Base-by-base conservation (phyloP, 2,113 vertebrate genomes). In the Gorilla gorilla region DNA sequence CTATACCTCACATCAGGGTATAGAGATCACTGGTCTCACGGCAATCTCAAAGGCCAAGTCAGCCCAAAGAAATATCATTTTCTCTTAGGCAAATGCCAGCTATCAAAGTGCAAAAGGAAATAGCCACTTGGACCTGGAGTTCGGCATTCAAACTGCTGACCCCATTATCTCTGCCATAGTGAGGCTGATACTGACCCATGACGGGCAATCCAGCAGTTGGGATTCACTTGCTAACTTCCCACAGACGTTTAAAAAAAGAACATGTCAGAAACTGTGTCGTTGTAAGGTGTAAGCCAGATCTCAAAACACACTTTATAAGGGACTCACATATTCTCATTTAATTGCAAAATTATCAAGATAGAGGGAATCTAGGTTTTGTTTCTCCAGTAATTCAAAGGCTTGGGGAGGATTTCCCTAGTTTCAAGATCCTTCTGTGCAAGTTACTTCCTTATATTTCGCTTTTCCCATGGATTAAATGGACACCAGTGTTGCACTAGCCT, bases 21-120 rank as follows among this genome's bases (percentile, higher is more conserved):
- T 98, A 98, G 98, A 98, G 98, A 97, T 98, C 97, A 98, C 38
- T 45, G 87, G 96, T 82, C 79, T 98, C 82, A 64, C 89, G 48
- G 78, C 55, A 96, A 98, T 89, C 95, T 97, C 18, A 97, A 93
- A 89, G 93, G 92, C 78, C 95, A 97, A 4, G 3, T 84, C 96
- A 4, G 64, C 73, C 95, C 81, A 96, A 97, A 86, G 78, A 88
- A 82, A 80, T 57, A n/a, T 3, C 40, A 5, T 83, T 61, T 86
- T 96, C 78, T 89, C 76, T 97, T 92, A 96, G 13, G 45, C 32
- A 98, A 96, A 89, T 97, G 98, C 1, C 93, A 96, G 40, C 89
- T 98, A 84, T 96, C 97, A 96, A 97, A 91, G 93, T 83, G 93
- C 86, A 82, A 81, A 72, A n/a, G 96, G 20, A 50, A 97, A 83